Conservation (phyloP, 2,113 vertebrate species). For the Anoplopoma fimbria region DNA sequence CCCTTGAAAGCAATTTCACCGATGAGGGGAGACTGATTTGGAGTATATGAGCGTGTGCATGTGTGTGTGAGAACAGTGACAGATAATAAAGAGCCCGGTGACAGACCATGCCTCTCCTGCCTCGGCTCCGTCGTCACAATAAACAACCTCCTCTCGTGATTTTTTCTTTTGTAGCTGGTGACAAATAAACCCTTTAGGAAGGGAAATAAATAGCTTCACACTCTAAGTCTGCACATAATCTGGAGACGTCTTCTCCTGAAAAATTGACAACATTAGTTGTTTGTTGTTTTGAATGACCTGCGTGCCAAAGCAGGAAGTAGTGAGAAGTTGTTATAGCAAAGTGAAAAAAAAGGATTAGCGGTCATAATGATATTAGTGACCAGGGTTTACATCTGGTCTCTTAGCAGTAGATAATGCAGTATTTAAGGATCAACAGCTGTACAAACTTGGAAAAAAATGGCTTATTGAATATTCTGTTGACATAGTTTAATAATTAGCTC, state of each 20-base stretch:
- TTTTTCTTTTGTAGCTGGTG: conserved; percentile 26
- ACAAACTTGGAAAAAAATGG: not conserved
- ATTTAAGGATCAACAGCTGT: not conserved
- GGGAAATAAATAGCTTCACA: conserved; percentile 36
- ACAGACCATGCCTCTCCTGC: conserved; percentile 40
- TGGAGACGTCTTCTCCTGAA: conserved; percentile 20
- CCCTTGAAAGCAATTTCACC: conserved; percentile 70
- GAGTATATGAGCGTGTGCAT: not conserved
- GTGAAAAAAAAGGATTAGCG: not conserved
- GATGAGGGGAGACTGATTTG: conserved; percentile 60
- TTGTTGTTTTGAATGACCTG: conserved; percentile 34
- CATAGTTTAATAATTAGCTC: not conserved
- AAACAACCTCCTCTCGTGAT: conserved; percentile 33
- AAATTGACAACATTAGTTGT: not conserved
- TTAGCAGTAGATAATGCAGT: not conserved
- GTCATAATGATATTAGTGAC: not conserved
- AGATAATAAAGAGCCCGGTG: conserved; percentile 51
- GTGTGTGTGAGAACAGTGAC: conserved; percentile 42
- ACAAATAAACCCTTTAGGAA: conserved; percentile 44
- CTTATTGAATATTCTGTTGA: not conserved
- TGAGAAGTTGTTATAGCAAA: too few species aligned
- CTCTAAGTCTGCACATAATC: conserved; percentile 39
- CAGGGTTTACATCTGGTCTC: not conserved
- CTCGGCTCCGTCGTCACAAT: conserved; percentile 11
- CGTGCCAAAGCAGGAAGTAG: not conserved